Conservation (phyloP, 2,888 invertebrate genomes). For the Polyploca ridens region DNA sequence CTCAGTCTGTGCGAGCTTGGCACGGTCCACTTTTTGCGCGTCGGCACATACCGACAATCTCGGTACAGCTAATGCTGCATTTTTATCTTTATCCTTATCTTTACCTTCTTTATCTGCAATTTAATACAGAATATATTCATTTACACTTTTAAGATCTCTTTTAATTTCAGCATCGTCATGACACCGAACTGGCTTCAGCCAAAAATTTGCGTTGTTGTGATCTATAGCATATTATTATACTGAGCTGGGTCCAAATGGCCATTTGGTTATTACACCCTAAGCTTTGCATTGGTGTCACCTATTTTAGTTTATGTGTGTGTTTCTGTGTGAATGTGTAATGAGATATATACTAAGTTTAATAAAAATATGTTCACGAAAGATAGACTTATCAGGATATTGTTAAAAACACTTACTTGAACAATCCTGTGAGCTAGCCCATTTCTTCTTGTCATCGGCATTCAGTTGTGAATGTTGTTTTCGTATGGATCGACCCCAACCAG, state of each 20-base stretch:
- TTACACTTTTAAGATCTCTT: not conserved
- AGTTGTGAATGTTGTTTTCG: slow-evolving; percentile 92
- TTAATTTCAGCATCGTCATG: not conserved
- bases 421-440: slow-evolving; percentile 96
- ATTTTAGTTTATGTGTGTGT: too few species aligned
- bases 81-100: slow-evolving; percentile 92
- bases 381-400: not conserved
- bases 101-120: slow-evolving; percentile 90
- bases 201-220: too few species aligned
- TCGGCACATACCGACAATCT: slow-evolving; percentile 96
- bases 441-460: slow-evolving; percentile 94
- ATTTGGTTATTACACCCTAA: too few species aligned
- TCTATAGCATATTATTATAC: too few species aligned
- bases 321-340: too few species aligned
- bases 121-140: slow-evolving; percentile 15
- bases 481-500: slow-evolving; percentile 95
- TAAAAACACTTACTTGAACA: slow-evolving; percentile 90
- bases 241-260: too few species aligned
- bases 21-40: slow-evolving; percentile 96
- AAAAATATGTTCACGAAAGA: too few species aligned
- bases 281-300: too few species aligned
- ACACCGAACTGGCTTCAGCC: not conserved
- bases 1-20: slow-evolving; percentile 96
- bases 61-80: slow-evolving; percentile 91
- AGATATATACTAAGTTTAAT: too few species aligned